Base-by-base conservation (phyloP, 2,113 vertebrate species). In the Myrmophylax atrothorax region DNA sequence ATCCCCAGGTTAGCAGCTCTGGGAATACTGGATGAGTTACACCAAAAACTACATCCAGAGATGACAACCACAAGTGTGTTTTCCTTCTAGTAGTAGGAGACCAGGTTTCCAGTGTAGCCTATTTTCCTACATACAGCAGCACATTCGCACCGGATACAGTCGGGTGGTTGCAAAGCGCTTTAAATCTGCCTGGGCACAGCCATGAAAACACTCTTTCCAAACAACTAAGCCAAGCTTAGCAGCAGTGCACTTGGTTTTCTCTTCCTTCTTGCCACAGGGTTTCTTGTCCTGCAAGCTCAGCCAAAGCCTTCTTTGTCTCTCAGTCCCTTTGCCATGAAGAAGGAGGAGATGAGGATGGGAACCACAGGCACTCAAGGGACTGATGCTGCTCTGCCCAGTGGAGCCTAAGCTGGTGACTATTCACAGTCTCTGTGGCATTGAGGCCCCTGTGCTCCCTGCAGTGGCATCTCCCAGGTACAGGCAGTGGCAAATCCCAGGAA, bases 401-500 rank as follows among this genome's bases (percentile, higher is more conserved):
- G 14, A 70, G 42, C 66, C 33, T 26, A 5, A 64, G 42, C 50
- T 67, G 67, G 8, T 77, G 40, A 12, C 29, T 0, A 3, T 38
- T 69, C 16, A 17, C 17, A 14, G 6, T 68, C 2, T 59, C 33
- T 33, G 62, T 75, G 58, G 42, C 63, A 44, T 13, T 49, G 53
- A 74, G 38, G 24, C 31, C 50, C 12, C 63, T 24, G 67, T 67
- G 63, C 77, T 89, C 38, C 59, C 63, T 76, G 76, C 1, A 0
- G 90, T 86, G 88, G 25, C 86, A 90, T 73, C 49, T 69, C 47
- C n/a, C 37, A 64, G 83, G 68, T 62, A 89, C 92, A 94, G 64
- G 83, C 83, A 93, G 87, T 73, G 85, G 75, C 93, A 96, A 9
- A 63, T 96, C 91, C 81, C 70, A 58, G 59, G 50, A 86, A 87